Evolutionary conservation across 2,888 invertebrate genomes (phyloP).

Genomic region (Scaptomyza flava): DNA sequence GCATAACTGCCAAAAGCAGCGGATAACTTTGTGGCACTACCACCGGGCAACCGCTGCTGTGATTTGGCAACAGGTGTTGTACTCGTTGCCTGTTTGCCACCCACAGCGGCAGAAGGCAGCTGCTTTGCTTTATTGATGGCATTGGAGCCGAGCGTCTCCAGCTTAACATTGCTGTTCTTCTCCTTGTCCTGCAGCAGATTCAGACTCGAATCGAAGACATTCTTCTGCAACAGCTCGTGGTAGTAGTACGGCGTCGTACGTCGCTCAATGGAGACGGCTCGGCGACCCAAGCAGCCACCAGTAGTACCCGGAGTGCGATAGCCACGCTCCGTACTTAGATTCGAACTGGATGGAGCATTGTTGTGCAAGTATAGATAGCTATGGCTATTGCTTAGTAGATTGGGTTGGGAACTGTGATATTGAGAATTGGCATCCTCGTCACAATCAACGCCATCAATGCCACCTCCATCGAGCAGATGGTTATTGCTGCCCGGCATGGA

Average conservation of each 20-base stretch:
- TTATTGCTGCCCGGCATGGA: conserved; percentile 82
- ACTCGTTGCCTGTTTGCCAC: conserved; percentile 31
- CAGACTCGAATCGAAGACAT: conserved; percentile 83
- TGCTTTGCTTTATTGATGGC: conserved; percentile 18
- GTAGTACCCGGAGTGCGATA: conserved; percentile 32
- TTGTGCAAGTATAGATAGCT: conserved; percentile 72
- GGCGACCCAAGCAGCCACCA: conserved; percentile 38
- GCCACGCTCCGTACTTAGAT: conserved; percentile 23
- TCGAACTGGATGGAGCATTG: conserved; percentile 50
- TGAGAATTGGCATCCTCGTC: conserved; percentile 53
- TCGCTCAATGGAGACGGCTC: conserved; percentile 74
- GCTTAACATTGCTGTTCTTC: conserved; percentile 63
- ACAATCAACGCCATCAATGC: conserved; percentile 43
- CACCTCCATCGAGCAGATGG: conserved; percentile 56
- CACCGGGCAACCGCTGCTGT: conserved; percentile 64
- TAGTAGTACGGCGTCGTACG: conserved; percentile 84
- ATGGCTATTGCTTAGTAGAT: conserved; percentile 66
- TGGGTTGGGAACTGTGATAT: conserved; percentile 81
- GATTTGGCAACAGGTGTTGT: conserved; percentile 54
- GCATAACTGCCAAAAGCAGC: conserved; percentile 46
- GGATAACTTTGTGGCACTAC: conserved; percentile 28
- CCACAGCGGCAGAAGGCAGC: conserved; percentile 40
- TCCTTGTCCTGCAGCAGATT: conserved; percentile 81
- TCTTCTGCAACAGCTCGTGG: conserved; percentile 82
- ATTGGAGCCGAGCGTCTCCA: conserved; percentile 28